phyloP scores from a whole-genome alignment of 1,140 invertebrate genomes.

The Trichonephila clavipes region DNA sequence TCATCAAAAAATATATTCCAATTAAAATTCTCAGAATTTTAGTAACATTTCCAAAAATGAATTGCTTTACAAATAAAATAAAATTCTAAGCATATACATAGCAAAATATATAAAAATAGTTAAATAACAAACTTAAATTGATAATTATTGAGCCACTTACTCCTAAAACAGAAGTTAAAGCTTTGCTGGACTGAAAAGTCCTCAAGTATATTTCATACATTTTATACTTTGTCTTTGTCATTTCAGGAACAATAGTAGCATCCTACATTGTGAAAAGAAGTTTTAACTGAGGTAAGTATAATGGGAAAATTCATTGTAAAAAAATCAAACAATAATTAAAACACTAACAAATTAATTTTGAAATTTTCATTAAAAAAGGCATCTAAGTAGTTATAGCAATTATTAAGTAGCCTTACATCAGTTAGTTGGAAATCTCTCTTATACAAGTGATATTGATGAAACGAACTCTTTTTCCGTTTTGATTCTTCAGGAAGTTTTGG shows the following conservation, averaged over 20 bases:
- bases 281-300: neutral
- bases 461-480: constrained; percentile 81
- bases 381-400: no score
- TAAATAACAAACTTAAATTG: neutral
- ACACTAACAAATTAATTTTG: no score
- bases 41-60: no score
- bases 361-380: no score
- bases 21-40: no score
- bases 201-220: constrained; percentile 87
- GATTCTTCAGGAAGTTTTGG: constrained; percentile 79
- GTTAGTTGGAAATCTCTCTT: constrained; percentile 55
- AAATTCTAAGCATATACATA: no score
- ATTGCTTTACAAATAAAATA: no score
- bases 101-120: no score
- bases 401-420: neutral
- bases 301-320: no score
- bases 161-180: constrained; percentile 87
- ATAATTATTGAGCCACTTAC: constrained; percentile 77
- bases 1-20: no score
- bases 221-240: constrained; percentile 78
- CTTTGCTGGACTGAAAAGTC: constrained; percentile 91
- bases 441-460: constrained; percentile 83
- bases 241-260: constrained; percentile 79
- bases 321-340: no score
- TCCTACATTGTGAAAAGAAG: constrained; percentile 77